phyloP scores from a whole-genome alignment of 2,888 invertebrate genomes.

The Noctua comes region DNA sequence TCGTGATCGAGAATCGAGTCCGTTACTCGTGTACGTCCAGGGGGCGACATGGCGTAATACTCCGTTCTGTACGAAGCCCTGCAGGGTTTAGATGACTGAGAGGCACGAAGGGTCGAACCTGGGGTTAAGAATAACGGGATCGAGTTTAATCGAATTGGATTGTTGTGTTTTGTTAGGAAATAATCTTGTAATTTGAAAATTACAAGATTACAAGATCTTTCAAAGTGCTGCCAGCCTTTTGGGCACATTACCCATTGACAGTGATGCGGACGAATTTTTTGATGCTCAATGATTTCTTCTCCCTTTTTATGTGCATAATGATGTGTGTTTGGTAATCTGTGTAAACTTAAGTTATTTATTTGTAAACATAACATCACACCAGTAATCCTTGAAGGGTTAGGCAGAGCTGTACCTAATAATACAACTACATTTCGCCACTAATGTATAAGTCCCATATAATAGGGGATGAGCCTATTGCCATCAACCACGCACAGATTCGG shows the following conservation, averaged over 20 bases:
- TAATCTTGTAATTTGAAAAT: constrained; percentile 26
- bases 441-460: too few relatives aligned
- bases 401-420: too few relatives aligned
- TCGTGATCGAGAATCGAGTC: constrained; percentile 77
- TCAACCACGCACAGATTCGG: too few relatives aligned
- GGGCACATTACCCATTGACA: neutral
- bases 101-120: constrained; percentile 53
- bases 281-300: neutral
- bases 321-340: neutral
- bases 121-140: constrained; percentile 58
- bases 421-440: too few relatives aligned
- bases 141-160: constrained; percentile 46
- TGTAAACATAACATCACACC: too few relatives aligned
- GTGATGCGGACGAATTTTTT: neutral
- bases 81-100: constrained; percentile 56
- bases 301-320: neutral
- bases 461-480: too few relatives aligned
- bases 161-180: constrained; percentile 24
- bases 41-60: constrained; percentile 71
- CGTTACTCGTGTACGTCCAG: constrained; percentile 79
- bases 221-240: neutral
- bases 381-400: too few relatives aligned
- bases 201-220: neutral
- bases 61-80: constrained; percentile 50
- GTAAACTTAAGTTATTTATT: neutral